phyloP scores from a whole-genome alignment of 2,797 vertebrate species.

The Adrianichthys oophorus region DNA sequence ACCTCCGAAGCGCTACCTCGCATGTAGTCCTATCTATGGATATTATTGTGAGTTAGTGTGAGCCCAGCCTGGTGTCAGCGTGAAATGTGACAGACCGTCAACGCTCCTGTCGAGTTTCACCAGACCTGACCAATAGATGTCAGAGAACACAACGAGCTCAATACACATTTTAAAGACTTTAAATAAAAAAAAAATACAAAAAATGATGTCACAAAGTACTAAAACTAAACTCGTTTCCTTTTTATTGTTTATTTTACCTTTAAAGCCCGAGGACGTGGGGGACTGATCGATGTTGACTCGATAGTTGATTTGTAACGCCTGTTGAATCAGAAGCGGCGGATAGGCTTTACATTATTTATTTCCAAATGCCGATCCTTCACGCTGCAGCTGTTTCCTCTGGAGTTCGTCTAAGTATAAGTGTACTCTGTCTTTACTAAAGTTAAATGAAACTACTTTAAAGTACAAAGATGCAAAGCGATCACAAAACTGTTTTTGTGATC shows the following conservation, averaged over 20 bases:
- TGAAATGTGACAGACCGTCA: conserved; percentile 85
- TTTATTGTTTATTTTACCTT: too few species aligned
- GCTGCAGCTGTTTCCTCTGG: conserved; percentile 67
- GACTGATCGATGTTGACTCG: not conserved
- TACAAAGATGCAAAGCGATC: too few species aligned
- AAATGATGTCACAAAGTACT: too few species aligned
- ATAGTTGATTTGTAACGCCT: conserved; percentile 39
- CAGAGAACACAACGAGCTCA: conserved; percentile 25
- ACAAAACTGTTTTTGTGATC: too few species aligned
- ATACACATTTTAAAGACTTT: too few species aligned
- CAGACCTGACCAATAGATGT: conserved; percentile 57
- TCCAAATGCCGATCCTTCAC: conserved; percentile 68
- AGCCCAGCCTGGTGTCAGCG: conserved; percentile 71
- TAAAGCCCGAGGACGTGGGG: accelerated
- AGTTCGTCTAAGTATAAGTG: conserved; percentile 50
- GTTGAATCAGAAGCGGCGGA: conserved; percentile 63
- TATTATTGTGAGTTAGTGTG: conserved; percentile 61
- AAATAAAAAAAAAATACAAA: too few species aligned
- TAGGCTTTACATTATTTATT: conserved; percentile 78
- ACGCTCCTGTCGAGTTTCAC: conserved; percentile 67
- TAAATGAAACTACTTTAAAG: not conserved
- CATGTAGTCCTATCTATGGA: conserved; percentile 61
- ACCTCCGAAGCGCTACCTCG: conserved; percentile 55
- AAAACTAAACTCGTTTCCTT: too few species aligned
- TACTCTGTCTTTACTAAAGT: conserved; percentile 40